These are phyloP conservation scores for Lycaon pictus DNA, from an alignment of 2,113 vertebrate species.

Conservation along the genomic window DNA sequence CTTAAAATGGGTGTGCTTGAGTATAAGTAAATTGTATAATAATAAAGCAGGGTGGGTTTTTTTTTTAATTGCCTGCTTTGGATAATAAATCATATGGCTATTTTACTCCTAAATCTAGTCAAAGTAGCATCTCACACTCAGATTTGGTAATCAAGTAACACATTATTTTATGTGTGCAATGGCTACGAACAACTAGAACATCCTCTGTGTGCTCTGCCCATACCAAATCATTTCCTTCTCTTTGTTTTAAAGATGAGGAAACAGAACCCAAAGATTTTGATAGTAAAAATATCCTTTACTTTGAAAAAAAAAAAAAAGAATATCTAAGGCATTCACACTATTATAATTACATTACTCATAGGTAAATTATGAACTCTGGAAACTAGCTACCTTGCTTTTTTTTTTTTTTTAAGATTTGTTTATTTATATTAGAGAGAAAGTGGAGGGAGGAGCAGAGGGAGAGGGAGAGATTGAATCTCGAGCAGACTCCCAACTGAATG, in stretches of 20 bases:
- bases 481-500: background rate
- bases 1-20: background rate
- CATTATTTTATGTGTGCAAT: background rate
- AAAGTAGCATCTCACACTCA: background rate
- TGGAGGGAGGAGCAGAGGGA: background rate
- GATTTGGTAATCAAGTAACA: background rate
- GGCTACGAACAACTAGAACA: background rate
- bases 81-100: background rate
- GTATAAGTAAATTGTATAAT: background rate
- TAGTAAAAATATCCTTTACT: background rate
- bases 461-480: background rate
- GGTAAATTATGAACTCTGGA: background rate
- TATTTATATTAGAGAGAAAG: background rate
- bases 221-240: background rate
- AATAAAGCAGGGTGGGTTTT: background rate
- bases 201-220: background rate
- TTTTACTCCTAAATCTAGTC: background rate
- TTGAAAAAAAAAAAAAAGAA: background rate
- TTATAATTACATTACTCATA: background rate
- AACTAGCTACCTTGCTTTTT: background rate
- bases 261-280: background rate
- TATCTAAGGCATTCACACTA: background rate
- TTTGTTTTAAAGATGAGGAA: background rate
- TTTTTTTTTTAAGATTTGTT: background rate
- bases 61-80: background rate